These are phyloP conservation scores for Globia sparganii DNA, from an alignment of 2,888 invertebrate genomes.

Conservation along the genomic window DNA sequence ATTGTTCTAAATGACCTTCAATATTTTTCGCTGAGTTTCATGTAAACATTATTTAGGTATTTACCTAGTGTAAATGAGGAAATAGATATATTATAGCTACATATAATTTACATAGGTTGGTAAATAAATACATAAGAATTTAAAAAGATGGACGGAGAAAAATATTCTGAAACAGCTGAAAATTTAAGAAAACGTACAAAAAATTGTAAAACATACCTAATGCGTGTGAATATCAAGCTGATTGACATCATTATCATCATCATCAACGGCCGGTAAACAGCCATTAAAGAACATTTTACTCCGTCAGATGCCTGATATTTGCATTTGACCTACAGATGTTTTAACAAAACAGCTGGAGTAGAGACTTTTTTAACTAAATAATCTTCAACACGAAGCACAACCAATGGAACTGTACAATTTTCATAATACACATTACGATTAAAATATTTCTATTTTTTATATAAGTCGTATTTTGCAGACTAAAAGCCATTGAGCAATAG, in stretches of 20 bases:
- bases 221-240: constrained; percentile 21
- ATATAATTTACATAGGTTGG: neutral
- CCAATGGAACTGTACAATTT: neutral
- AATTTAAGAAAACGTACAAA: neutral
- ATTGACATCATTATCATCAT: constrained; percentile 38
- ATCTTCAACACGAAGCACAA: neutral
- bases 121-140: neutral
- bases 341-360: neutral
- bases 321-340: constrained; percentile 20
- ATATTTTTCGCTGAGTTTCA: constrained; percentile 11
- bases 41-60: neutral
- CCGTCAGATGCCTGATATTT: neutral
- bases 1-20: constrained; percentile 12
- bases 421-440: neutral
- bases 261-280: constrained; percentile 25
- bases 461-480: neutral
- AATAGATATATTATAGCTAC: neutral
- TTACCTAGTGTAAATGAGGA: constrained; percentile 11
- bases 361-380: neutral
- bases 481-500: neutral
- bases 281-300: constrained; percentile 24
- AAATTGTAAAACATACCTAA: constrained; percentile 20
- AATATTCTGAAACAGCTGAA: no score
- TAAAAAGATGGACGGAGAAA: neutral
- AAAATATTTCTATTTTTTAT: no score